These are phyloP conservation scores for Hormaphis cornu DNA, from an alignment of 1,140 invertebrate species.

Conservation along the genomic window DNA sequence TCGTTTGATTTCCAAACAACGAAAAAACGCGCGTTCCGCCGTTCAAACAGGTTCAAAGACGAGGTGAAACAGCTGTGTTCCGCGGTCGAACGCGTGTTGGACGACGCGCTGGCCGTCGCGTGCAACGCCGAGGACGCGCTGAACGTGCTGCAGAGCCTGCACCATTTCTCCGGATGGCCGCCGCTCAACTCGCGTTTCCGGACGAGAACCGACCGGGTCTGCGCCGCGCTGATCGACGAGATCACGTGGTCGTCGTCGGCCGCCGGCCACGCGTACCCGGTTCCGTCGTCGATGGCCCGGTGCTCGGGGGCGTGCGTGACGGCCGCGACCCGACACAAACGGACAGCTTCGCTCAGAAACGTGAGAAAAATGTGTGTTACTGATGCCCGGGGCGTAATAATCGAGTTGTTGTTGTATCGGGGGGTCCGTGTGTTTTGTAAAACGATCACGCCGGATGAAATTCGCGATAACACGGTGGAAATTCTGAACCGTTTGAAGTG, in stretches of 20 bases:
- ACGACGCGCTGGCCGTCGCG: background rate
- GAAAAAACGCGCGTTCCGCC: background rate
- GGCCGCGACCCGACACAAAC: background rate
- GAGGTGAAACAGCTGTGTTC: background rate
- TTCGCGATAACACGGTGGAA: no score
- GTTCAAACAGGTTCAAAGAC: slow-evolving; percentile 17
- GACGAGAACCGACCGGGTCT: background rate
- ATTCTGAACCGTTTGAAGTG: no score
- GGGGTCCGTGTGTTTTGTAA: no score
- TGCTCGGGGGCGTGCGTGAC: background rate
- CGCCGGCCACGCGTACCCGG: background rate
- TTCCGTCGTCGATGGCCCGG: background rate
- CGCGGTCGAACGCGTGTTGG: background rate
- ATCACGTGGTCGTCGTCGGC: background rate
- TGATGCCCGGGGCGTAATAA: no score
- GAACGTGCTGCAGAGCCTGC: background rate
- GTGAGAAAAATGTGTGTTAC: background rate
- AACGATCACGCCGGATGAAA: no score
- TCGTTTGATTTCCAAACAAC: background rate
- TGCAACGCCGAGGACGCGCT: background rate
- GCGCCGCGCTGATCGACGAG: background rate
- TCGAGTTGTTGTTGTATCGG: no score
- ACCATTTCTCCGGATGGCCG: slow-evolving; percentile 3
- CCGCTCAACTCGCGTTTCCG: background rate
- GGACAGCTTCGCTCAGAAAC: background rate